Evolutionary conservation across 2,113 vertebrate genomes (phyloP).

Genomic region (Rhinoptilus africanus): DNA sequence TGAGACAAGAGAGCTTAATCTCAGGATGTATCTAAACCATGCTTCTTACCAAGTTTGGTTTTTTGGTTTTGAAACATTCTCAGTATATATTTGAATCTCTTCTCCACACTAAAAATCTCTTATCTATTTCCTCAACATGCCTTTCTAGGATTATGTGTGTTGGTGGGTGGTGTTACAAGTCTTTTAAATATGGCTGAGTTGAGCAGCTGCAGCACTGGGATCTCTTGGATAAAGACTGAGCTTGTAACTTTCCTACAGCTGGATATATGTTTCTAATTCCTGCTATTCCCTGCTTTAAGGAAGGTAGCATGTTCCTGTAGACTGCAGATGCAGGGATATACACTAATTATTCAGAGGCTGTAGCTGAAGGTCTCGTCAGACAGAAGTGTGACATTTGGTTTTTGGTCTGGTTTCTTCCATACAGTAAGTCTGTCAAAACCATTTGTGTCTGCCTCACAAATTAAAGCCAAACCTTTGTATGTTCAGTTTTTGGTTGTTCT

Average conservation of each 20-base stretch:
- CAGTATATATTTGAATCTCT: neutral
- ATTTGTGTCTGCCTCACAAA: neutral
- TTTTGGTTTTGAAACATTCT: neutral
- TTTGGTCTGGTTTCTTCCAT: neutral
- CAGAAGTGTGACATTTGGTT: accelerated
- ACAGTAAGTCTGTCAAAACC: neutral
- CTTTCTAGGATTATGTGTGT: neutral
- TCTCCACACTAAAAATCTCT: neutral
- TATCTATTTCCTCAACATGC: neutral
- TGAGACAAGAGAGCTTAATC: neutral
- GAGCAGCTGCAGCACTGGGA: neutral
- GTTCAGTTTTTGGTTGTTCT: neutral
- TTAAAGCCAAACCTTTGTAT: neutral
- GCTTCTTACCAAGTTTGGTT: neutral
- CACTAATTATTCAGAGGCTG: neutral
- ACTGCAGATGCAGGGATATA: neutral
- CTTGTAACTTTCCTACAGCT: neutral
- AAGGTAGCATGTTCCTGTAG: neutral
- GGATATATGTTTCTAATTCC: neutral
- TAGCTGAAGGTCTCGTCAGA: neutral
- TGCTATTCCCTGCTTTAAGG: neutral
- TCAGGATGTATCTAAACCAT: neutral
- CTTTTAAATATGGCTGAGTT: neutral
- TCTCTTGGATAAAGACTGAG: neutral
- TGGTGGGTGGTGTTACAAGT: neutral